Evolutionary conservation across 2,113 vertebrate genomes (phyloP).

Genomic region (Clarias magur): DNA sequence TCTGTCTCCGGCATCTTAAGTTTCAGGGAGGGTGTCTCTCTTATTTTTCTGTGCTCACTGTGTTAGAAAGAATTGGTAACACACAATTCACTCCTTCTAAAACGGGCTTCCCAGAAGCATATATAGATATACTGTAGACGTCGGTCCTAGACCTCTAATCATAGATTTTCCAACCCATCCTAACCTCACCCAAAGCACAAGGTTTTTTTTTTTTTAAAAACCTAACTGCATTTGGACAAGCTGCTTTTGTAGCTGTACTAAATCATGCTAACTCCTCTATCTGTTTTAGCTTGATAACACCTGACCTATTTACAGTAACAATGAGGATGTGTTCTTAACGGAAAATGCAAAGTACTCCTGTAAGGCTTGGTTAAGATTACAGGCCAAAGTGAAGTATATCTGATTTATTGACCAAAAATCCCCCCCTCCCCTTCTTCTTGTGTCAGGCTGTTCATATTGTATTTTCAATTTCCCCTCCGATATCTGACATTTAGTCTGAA

Average conservation of each 20-base stretch:
- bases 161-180: neutral
- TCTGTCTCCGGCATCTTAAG: neutral
- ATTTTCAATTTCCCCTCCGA: too few relatives aligned
- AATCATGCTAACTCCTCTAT: neutral
- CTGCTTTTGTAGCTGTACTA: neutral
- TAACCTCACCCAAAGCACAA: neutral
- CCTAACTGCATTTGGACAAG: neutral
- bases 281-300: neutral
- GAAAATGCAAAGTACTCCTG: neutral
- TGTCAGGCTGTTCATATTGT: too few relatives aligned
- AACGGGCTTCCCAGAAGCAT: neutral
- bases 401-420: too few relatives aligned
- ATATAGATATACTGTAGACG: neutral
- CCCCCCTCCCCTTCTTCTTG: too few relatives aligned
- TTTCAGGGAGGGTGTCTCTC: neutral
- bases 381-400: too few relatives aligned
- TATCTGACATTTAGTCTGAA: too few relatives aligned
- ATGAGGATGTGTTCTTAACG: neutral
- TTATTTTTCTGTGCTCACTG: neutral
- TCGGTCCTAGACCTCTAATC: neutral
- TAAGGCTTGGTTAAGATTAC: neutral
- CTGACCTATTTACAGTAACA: neutral
- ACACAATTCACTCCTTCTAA: neutral
- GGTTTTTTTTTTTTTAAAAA: neutral
- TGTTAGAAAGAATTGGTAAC: neutral